Conservation (phyloP, 1,140 invertebrate genomes). For the Penaeus chinensis region DNA sequence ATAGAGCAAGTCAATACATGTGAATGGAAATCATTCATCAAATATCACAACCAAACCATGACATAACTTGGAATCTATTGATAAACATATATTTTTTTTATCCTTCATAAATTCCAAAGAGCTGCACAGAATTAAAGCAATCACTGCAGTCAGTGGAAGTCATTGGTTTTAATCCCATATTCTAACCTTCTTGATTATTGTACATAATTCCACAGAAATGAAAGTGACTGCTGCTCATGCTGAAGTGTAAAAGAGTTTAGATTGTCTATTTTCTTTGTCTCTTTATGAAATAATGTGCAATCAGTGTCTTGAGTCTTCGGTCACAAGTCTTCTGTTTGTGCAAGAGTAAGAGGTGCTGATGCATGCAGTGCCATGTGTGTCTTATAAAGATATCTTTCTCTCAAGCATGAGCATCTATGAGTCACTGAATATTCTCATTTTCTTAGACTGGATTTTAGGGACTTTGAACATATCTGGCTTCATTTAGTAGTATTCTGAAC, state of each 20-base stretch:
- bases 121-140: conserved; percentile 32
- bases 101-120: conserved; percentile 22
- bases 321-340: background rate
- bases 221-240: too few relatives aligned
- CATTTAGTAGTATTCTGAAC: too few relatives aligned
- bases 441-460: too few relatives aligned
- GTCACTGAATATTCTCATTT: background rate
- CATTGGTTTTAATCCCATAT: conserved; percentile 14
- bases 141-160: conserved; percentile 10
- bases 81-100: background rate
- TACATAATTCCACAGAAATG: too few relatives aligned
- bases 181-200: background rate
- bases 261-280: too few relatives aligned
- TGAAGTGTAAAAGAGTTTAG: too few relatives aligned
- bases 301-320: too few relatives aligned
- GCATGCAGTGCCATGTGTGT: too few relatives aligned
- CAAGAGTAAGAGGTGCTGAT: background rate
- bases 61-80: conserved; percentile 23
- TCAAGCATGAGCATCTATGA: background rate
- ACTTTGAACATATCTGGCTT: too few relatives aligned
- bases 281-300: too few relatives aligned
- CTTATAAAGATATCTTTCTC: too few relatives aligned
- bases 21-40: conserved; percentile 28
- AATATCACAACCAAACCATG: conserved; percentile 47
- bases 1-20: too few relatives aligned